Base-by-base conservation (phyloP, 2,113 vertebrate species). In the Setophaga coronata region DNA sequence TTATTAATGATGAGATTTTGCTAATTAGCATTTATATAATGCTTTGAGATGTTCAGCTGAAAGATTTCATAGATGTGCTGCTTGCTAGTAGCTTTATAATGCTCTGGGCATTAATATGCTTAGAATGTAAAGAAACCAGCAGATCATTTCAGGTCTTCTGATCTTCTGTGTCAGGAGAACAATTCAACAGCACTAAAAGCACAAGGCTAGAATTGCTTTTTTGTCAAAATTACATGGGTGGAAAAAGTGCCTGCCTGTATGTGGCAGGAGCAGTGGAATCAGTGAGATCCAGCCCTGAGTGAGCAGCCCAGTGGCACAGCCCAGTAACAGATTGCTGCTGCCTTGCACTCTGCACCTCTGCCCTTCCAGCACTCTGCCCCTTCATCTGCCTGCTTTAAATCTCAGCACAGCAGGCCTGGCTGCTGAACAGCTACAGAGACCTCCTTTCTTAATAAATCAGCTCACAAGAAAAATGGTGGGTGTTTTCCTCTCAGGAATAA, bases 341-440 rank as follows among this genome's bases (percentile, higher is more conserved):
- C 69, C 88, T 89, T 97, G 92, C 92, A 45, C 92, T 89, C 94
- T 95, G 64, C 54, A 40, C 86, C 82, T 87, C 87, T 96, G 88
- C 76, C 85, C 82, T 90, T 84, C 60, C 77, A 83, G 82, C 79
- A 82, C 9, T 14, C 19, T 91, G 95, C 34, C 90, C 79, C 60
- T 87, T 92, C 48, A 43, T 78, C 76, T 3, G 3, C 36, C 80
- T 89, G 82, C 86, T 82, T 82, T 90, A 95, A 95, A 94, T 93
- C 88, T 96, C 82, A 82, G 7, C 57, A 50, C 64, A 71, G 16
- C 74, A 56, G 64, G 54, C 60, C 47, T 92, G 81, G 34, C 89
- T 89, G 61, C 11, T 38, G 61, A 57, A 31, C 16, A 76, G 86
- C 82, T n/a, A 16, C 81, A 56, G 34, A 56, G 67, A 86, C 38